Conservation (phyloP, 2,888 invertebrate species). For the Dolichopus griseipennis region DNA sequence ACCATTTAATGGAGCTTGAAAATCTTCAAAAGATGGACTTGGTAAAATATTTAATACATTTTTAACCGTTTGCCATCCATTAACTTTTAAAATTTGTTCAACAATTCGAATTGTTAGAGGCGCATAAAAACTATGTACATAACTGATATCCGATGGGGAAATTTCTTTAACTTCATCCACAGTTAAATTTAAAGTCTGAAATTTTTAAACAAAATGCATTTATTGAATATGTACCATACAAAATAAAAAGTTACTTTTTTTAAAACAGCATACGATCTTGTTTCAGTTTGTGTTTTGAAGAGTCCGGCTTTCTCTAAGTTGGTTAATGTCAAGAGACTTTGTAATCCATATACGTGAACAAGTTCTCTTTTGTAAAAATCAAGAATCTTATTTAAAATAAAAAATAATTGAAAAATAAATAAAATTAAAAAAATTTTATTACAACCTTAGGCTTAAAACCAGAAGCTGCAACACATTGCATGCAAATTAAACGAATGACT, state of each 20-base stretch:
- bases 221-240: not conserved
- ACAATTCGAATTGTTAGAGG: conserved; percentile 82
- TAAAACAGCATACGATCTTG: conserved; percentile 63
- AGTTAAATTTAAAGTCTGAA: conserved; percentile 67
- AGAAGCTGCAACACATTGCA: conserved; percentile 86
- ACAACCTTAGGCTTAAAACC: conserved; percentile 81
- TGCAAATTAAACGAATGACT: conserved; percentile 80
- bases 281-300: conserved; percentile 63
- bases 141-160: conserved; percentile 78
- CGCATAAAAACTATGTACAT: conserved; percentile 88
- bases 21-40: conserved; percentile 59
- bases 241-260: conserved; percentile 51
- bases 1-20: conserved; percentile 49
- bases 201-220: conserved; percentile 19
- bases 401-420: conserved; percentile 48
- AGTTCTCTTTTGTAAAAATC: conserved; percentile 66
- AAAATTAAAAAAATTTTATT: not conserved
- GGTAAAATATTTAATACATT: conserved; percentile 77
- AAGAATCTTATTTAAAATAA: conserved; percentile 31
- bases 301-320: conserved; percentile 83
- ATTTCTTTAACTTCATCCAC: conserved; percentile 81
- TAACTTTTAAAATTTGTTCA: conserved; percentile 67
- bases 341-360: conserved; percentile 77
- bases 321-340: conserved; percentile 69
- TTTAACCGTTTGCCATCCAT: conserved; percentile 68